Base-by-base conservation (phyloP, 2,888 invertebrate species). In the Monoplex corrugatus region DNA sequence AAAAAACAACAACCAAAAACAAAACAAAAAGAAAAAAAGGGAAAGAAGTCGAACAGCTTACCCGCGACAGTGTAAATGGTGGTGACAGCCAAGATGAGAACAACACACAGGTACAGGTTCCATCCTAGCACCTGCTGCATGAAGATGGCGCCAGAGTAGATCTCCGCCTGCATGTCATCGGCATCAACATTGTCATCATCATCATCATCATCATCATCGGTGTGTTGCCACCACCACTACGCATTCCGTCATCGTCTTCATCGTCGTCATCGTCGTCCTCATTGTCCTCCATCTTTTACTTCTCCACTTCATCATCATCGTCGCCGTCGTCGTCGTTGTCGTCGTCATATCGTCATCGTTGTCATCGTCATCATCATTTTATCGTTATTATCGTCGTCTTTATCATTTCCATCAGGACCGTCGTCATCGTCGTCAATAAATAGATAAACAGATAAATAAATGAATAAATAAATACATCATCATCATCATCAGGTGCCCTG, bases 131-230 rank as follows among this genome's bases (percentile, higher is more conserved):
- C 94, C 89, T 96, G 96, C 89, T 96, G 96, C 89, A 97, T 96
- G 93, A 97, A 97, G 40, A 97, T 95, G 3, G 96, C 97, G 23
- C 97, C 97, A 38, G 97, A 96, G 92, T 96, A 97, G 86, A 97
- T 93, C 93, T 95, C 95, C 28, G 94, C 95, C 95, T 95, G 92
- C 6, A 92, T 63, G 40, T 8, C 28, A 3, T 8, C 23, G 23
- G 16, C 63, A 23, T 63, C 63, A 23, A 23, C 23, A 28, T 63
- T 28, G 28, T 63, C 63, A 63, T 63, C 63, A 23, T 63, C 63
- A 23, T 8, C 63, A 63, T 8, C 63, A 23, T 8, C 63, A 63
- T 8, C 63, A 23, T 8, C 63, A 63, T 16, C 63, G 23, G 10
- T 28, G 23, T 28, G 23, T 8, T 28, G 23, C 3, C 63, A 23